Conservation (phyloP, 2,888 invertebrate species). For the Papilio demoleus region DNA sequence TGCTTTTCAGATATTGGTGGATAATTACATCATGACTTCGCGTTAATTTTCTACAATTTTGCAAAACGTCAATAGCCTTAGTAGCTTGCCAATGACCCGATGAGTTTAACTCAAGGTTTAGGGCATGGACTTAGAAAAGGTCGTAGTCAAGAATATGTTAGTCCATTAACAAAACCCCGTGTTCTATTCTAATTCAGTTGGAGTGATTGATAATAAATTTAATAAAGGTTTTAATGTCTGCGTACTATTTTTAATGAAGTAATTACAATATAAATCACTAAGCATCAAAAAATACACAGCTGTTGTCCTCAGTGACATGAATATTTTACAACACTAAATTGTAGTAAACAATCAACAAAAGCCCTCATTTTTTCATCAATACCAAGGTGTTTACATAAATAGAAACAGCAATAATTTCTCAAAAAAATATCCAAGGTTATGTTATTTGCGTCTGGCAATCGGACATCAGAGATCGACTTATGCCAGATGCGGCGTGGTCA, state of each 20-base stretch:
- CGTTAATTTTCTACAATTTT: neutral
- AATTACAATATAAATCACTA: too few species aligned
- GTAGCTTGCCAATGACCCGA: slow-evolving; percentile 3
- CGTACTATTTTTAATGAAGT: too few species aligned
- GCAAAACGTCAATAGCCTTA: slow-evolving; percentile 12
- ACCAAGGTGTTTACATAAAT: slow-evolving; percentile 34
- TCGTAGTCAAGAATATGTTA: neutral
- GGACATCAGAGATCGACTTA: slow-evolving; percentile 52
- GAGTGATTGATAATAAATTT: neutral
- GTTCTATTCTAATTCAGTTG: neutral
- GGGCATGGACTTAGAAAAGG: slow-evolving; percentile 1
- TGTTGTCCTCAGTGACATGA: neutral
- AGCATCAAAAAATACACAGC: neutral
- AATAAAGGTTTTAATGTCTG: neutral
- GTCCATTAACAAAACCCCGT: neutral
- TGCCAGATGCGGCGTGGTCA: slow-evolving; percentile 57
- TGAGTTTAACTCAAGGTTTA: slow-evolving; percentile 9
- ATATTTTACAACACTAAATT: neutral
- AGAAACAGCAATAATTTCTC: slow-evolving; percentile 27
- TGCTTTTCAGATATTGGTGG: neutral
- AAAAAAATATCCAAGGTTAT: slow-evolving; percentile 43
- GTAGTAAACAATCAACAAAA: neutral
- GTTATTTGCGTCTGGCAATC: slow-evolving; percentile 43
- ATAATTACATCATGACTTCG: slow-evolving; percentile 37
- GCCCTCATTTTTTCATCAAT: slow-evolving; percentile 13